These are phyloP conservation scores for Leucozona laternaria DNA, from an alignment of 2,888 invertebrate genomes.

Conservation along the genomic window DNA sequence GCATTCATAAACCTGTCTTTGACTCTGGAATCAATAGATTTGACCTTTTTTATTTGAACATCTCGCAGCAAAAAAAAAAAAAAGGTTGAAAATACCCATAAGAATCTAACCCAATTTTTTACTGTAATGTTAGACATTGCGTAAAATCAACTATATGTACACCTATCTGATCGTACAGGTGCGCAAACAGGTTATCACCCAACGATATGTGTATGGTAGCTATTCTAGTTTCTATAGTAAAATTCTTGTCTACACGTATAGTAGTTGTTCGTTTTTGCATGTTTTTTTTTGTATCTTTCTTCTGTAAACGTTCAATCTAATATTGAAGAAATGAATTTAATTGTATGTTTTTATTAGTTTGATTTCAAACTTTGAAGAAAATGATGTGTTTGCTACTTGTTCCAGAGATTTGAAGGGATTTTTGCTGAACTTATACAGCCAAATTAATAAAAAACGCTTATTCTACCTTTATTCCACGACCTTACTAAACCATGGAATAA, in stretches of 20 bases:
- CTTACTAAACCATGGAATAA: too few relatives aligned
- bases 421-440: too few relatives aligned
- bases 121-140: slow-evolving; percentile 21
- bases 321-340: not conserved
- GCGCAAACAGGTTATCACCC: slow-evolving; percentile 15
- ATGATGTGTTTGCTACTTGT: too few relatives aligned
- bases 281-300: not conserved
- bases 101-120: slow-evolving; percentile 46
- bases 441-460: too few relatives aligned
- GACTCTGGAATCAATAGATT: not conserved
- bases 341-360: too few relatives aligned
- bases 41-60: slow-evolving; percentile 18
- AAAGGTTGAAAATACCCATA: not conserved
- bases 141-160: not conserved
- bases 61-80: not conserved
- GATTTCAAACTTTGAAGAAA: too few relatives aligned
- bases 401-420: too few relatives aligned
- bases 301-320: not conserved
- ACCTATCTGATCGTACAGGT: not conserved
- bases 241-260: slow-evolving; percentile 5
- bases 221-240: slow-evolving; percentile 3
- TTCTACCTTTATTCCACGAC: too few relatives aligned
- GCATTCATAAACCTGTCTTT: slow-evolving; percentile 1
- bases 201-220: not conserved
- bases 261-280: not conserved